Evolutionary conservation across 2,113 vertebrate species (phyloP).

Genomic region (Hippocampus abdominalis): DNA sequence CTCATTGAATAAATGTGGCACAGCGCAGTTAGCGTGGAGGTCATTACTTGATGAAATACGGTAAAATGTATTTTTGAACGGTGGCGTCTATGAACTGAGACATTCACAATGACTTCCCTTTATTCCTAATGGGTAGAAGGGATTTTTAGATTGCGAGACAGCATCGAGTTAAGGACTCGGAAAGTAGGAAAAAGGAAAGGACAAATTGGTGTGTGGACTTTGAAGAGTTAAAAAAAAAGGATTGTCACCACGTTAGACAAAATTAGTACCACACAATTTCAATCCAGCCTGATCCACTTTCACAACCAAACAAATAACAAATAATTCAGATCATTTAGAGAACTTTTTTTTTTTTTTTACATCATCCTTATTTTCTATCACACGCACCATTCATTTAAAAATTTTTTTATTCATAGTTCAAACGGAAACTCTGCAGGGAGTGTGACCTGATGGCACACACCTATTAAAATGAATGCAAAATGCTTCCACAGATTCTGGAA

Average conservation of each 20-base stretch:
- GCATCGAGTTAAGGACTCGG: not conserved
- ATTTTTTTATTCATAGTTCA: constrained; percentile 40
- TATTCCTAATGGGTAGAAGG: not conserved
- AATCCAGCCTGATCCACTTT: not conserved
- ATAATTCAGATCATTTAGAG: too few species aligned
- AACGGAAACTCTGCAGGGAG: constrained; percentile 18
- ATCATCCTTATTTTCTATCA: constrained; percentile 33
- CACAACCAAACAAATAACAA: not conserved
- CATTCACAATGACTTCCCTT: not conserved
- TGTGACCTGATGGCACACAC: not conserved
- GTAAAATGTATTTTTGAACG: not conserved
- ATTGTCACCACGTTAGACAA: not conserved
- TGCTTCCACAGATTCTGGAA: constrained; percentile 27
- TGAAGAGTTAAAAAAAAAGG: constrained; percentile 6
- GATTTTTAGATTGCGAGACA: constrained; percentile 11
- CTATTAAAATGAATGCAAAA: constrained; percentile 9
- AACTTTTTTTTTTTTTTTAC: not conserved
- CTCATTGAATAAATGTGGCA: not conserved
- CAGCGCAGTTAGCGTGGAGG: not conserved
- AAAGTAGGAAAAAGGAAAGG: not conserved
- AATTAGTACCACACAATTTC: not conserved
- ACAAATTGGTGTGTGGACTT: not conserved
- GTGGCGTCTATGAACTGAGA: not conserved
- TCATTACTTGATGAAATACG: not conserved
- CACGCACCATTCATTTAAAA: constrained; percentile 23